A percentile compares a stretch with the other conserved stretches of the same genome.
phyloP scores from a whole-genome alignment of 1,140 invertebrate genomes.

The Pogonomyrmex californicus region DNA sequence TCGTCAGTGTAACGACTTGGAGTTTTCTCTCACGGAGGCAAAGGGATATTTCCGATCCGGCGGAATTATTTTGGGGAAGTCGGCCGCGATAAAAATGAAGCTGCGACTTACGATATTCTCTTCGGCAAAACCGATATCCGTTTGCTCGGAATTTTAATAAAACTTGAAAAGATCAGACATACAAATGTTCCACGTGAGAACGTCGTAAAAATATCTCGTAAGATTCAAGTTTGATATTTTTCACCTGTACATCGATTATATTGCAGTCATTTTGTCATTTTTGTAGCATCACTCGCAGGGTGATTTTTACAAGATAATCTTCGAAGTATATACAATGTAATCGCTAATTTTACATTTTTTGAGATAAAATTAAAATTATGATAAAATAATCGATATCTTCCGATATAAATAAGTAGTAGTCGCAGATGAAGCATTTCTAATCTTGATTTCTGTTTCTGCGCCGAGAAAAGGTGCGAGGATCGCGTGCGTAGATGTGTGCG shows the following conservation, averaged over 20 bases:
- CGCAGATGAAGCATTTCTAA: conserved; percentile 27
- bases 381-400: not conserved
- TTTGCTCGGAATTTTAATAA: conserved; percentile 47
- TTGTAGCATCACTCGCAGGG: not conserved
- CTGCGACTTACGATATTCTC: conserved; percentile 22
- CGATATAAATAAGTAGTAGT: conserved; percentile 11
- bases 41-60: conserved; percentile 33
- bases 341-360: not conserved
- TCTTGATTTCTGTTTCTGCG: conserved; percentile 46
- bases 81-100: conserved; percentile 43
- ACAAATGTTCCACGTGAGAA: not conserved
- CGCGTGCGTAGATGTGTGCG: conserved; percentile 56
- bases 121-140: conserved; percentile 25
- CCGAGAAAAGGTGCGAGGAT: not conserved
- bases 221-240: conserved; percentile 2
- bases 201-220: not conserved
- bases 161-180: conserved; percentile 11
- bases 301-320: not conserved
- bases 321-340: not conserved
- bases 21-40: conserved; percentile 7
- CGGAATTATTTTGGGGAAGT: conserved; percentile 49
- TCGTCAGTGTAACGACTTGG: conserved; percentile 47
- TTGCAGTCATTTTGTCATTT: not conserved
- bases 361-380: not conserved
- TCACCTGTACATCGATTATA: not conserved